Base-by-base conservation (phyloP, 2,888 invertebrate species). In the Creontiades dilutus region DNA sequence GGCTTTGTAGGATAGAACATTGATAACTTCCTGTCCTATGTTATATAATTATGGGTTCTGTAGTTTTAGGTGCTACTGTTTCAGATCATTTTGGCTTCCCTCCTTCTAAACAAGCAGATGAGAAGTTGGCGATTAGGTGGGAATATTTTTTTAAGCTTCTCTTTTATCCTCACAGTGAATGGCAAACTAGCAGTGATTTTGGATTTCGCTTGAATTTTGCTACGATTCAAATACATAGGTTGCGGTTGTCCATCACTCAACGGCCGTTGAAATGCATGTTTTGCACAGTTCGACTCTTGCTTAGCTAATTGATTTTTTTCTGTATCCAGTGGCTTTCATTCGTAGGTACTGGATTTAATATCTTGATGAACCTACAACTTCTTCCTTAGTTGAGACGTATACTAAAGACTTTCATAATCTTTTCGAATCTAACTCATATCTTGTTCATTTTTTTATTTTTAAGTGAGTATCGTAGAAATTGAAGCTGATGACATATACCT, bases 41-140 rank as follows among this genome's bases (percentile, higher is more conserved):
- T 47, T n/a, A 81, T 81, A 1, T 11, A 47, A 28, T 19, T 57
- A 85, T 85, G 28, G 85, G 85, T 85, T 28, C 37, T 85, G 57
- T 28, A 57, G 85, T 46, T 57, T 14, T 57, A 57, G 61, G 27
- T 85, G 85, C 57, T 9, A 61, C 37, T 85, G 85, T 85, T 85
- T 61, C 85, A 57, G 85, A 85, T 85, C 57, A 27, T 84, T 84
- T 27, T 57, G 84, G 57, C 84, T 14, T 55, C 85, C 16, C 28
- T 48, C 16, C 61, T 27, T 7, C 57, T 61, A 27, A 37, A 55
- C 85, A 23, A 28, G 85, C 61, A 28, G 85, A 85, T 57, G 14
- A 37, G 78, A 11, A 78, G 78, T 78, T 78, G 78, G 19, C 78
- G 46, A 52, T 82, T 82, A 82, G 82, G 82, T 82, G 52, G 48